Percentiles rank a stretch among this genome's conserved stretches.
These are phyloP conservation scores for Dexiosoma caninum DNA, from an alignment of 2,888 invertebrate genomes.

Conservation along the genomic window DNA sequence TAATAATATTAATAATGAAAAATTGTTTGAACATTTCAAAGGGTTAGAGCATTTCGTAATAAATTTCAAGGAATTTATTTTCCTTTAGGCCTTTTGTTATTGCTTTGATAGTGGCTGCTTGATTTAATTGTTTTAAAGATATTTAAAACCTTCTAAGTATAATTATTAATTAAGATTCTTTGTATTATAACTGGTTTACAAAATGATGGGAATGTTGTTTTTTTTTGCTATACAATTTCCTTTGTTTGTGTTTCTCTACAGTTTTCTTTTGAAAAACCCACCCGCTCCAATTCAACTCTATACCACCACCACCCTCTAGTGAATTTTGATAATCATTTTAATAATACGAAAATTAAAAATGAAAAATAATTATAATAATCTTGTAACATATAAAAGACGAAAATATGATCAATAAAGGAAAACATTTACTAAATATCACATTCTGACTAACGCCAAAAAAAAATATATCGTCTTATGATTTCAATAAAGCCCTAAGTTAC, in stretches of 20 bases:
- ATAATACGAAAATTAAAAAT: neutral
- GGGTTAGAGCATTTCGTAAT: too few relatives aligned
- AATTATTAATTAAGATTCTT: neutral
- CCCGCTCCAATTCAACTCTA: conserved; percentile 36
- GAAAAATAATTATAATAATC: too few relatives aligned
- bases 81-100: too few relatives aligned
- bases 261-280: neutral
- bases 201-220: too few relatives aligned
- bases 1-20: too few relatives aligned
- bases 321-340: conserved; percentile 59
- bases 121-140: neutral
- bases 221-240: neutral
- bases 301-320: conserved; percentile 47
- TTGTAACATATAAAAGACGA: too few relatives aligned
- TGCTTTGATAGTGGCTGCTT: neutral
- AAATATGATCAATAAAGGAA: too few relatives aligned
- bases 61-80: too few relatives aligned
- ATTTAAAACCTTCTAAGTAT: neutral
- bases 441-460: conserved; percentile 27
- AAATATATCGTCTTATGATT: too few relatives aligned
- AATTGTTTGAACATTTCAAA: too few relatives aligned
- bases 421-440: neutral
- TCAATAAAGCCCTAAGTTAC: too few relatives aligned
- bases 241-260: neutral
- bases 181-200: too few relatives aligned